These are phyloP conservation scores for Murina feae DNA, from an alignment of 2,113 vertebrate genomes.

Conservation along the genomic window DNA sequence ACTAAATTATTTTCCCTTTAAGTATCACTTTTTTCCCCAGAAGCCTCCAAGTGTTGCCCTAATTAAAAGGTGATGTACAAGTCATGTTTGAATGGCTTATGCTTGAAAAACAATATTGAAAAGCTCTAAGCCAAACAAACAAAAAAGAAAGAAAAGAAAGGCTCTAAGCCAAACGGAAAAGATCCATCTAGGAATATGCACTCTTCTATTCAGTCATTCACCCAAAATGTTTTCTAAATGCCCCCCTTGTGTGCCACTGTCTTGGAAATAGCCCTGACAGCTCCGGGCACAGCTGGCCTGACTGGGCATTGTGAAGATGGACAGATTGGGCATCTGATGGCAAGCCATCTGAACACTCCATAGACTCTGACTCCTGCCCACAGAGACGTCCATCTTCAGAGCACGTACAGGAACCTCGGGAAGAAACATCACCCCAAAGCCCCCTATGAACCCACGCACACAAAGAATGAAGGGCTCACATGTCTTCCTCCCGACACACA, in stretches of 20 bases:
- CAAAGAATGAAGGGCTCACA: background rate
- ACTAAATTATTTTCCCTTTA: background rate
- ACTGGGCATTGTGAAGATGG: background rate
- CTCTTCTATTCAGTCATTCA: background rate
- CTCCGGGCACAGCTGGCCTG: background rate
- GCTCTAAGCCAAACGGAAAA: background rate
- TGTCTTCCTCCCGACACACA: background rate
- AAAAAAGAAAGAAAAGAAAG: background rate
- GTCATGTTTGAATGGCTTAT: background rate
- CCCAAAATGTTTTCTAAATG: background rate
- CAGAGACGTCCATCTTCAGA: background rate
- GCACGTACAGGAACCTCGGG: background rate
- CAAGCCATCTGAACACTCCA: background rate
- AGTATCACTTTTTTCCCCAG: background rate
- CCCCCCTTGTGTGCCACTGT: rapidly evolving
- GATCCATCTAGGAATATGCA: background rate
- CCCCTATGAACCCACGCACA: background rate
- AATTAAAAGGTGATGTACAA: background rate
- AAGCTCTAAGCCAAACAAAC: background rate
- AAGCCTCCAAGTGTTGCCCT: background rate
- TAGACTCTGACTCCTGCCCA: background rate
- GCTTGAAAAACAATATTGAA: constrained; percentile 1
- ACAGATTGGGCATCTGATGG: background rate
- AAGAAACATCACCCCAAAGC: background rate
- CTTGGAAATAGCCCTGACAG: background rate